Base-by-base conservation (phyloP, 2,113 vertebrate species). In the Dipodomys ordii region DNA sequence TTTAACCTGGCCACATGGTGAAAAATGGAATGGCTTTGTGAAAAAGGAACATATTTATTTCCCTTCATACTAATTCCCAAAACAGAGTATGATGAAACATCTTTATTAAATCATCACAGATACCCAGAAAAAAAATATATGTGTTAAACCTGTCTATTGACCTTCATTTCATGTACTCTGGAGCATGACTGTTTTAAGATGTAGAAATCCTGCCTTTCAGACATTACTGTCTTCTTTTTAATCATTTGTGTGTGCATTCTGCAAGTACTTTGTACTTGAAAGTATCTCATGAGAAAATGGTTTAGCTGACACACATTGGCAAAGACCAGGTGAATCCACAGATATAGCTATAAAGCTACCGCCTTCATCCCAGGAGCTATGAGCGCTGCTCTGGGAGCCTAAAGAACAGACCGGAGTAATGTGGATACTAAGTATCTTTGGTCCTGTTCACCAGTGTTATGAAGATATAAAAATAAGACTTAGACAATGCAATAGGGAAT, bases 401-500 rank as follows among this genome's bases (percentile, higher is more conserved):
- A 44, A 46, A 0, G 9, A 30, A 32, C 30, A 71, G 73, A 80
- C 19, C 1, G 32, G 76, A 65, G 35, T 25, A 65, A 90, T 15
- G 32, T 0, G 2, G 85, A 69, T 72, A 92, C 85, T 80, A 88
- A 95, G 89, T 5, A 67, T 30, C 57, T 69, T 77, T 9, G 5
- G 80, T 92, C 92, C 73, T 94, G 83, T 91, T 97, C 86, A 92
- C 83, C 88, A 83, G 82, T n/a, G 35, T 92, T 90, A 94, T 35
- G 3, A 91, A 94, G 87, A 92, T 85, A 81, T 18, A 95, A 94
- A 96, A 96, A 93, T 95, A 96, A 97, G 85, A 85, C 94, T 92
- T 78, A 96, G 93, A 95, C 87, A 96, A 97, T 88, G 94, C 90
- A 95, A 95, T 87, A 89, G 90, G 88, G 92, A 95, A 91, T 96